Evolutionary conservation across 2,797 vertebrate genomes (phyloP).

Genomic region (Myotis findleyi): DNA sequence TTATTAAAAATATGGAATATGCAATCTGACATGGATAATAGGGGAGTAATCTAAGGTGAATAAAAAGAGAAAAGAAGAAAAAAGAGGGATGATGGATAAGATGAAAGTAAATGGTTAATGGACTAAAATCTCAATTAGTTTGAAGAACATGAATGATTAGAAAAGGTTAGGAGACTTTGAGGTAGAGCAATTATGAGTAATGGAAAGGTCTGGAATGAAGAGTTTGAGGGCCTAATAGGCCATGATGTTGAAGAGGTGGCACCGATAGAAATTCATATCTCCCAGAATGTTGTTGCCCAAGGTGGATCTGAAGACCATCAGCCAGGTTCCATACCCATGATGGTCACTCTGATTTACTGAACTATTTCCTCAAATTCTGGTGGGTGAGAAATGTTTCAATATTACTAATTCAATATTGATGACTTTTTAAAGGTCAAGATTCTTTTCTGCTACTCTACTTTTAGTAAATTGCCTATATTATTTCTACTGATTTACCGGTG

Average conservation of each 20-base stretch:
- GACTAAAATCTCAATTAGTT: not conserved
- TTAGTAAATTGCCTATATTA: not conserved
- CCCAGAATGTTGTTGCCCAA: not conserved
- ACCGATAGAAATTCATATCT: not conserved
- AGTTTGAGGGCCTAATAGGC: not conserved
- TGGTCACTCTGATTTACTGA: not conserved
- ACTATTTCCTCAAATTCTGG: not conserved
- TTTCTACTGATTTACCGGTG: not conserved
- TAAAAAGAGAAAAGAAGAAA: not conserved
- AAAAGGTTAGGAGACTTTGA: not conserved
- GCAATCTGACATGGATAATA: not conserved
- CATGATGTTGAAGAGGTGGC: not conserved
- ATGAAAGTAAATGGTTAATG: not conserved
- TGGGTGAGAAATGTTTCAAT: not conserved
- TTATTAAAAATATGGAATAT: not conserved
- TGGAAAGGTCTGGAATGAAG: no score
- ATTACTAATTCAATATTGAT: not conserved
- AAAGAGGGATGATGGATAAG: not conserved
- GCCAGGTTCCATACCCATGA: not conserved
- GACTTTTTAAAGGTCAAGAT: not conserved
- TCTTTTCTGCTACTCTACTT: not conserved
- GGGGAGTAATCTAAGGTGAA: not conserved
- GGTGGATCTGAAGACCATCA: not conserved
- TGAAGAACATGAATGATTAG: not conserved
- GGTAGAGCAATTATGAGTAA: not conserved